These are phyloP conservation scores for Amphilophus citrinellus DNA, from an alignment of 2,113 vertebrate genomes.

Conservation along the genomic window DNA sequence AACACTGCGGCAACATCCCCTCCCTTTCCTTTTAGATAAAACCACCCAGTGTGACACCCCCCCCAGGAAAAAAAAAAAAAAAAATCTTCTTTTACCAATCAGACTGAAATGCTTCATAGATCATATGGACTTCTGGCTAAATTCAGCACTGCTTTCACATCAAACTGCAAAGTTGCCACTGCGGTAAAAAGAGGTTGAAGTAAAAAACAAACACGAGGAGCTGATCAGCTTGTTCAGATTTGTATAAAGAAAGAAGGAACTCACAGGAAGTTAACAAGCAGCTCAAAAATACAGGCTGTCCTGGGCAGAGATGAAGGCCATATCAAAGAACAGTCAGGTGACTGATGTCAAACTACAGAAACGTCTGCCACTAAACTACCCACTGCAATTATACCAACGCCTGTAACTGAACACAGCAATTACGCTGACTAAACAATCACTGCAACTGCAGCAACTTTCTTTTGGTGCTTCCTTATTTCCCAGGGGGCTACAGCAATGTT, in stretches of 20 bases:
- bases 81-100: background rate
- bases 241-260: no score
- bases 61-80: background rate
- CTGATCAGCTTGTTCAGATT: no score
- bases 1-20: background rate
- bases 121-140: background rate
- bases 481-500: background rate
- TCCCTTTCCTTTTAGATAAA: conserved; percentile 29
- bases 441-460: background rate
- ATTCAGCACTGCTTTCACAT: background rate
- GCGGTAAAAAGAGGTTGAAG: accelerated
- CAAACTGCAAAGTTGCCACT: background rate
- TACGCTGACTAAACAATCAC: background rate
- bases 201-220: no score
- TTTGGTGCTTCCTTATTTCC: background rate
- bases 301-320: no score
- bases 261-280: no score
- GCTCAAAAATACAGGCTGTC: no score
- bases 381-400: background rate
- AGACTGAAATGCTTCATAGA: background rate
- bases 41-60: conserved; percentile 39
- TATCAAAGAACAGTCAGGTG: no score
- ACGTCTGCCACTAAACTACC: background rate
- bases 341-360: background rate
- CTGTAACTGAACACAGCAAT: background rate